These are phyloP conservation scores for Dugesia japonica DNA, from an alignment of 2,888 invertebrate species.

Conservation along the genomic window DNA sequence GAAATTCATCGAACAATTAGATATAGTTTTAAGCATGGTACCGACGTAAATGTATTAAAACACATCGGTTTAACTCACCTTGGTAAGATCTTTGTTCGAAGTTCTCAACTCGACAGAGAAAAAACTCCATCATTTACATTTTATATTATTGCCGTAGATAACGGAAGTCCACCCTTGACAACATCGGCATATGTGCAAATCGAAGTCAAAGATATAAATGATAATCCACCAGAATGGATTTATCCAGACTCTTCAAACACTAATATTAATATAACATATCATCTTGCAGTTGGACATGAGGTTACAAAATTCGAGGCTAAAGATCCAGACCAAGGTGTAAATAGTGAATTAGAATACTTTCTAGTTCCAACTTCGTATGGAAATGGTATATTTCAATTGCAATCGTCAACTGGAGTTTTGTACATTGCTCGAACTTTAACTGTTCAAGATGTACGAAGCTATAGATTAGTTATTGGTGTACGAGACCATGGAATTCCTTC, in stretches of 20 bases:
- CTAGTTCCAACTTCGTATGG: background rate
- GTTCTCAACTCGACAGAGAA: slow-evolving; percentile 28
- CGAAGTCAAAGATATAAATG: slow-evolving; percentile 32
- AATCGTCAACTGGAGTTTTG: slow-evolving; percentile 21
- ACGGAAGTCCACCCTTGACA: slow-evolving; percentile 26
- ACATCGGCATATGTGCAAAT: slow-evolving; percentile 32
- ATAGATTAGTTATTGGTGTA: slow-evolving; percentile 28
- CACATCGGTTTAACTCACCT: slow-evolving; percentile 23
- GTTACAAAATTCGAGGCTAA: slow-evolving; percentile 28
- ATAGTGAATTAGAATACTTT: slow-evolving; percentile 30
- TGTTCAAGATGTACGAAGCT: slow-evolving; percentile 24
- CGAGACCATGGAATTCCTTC: slow-evolving; percentile 26
- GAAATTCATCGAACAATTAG: slow-evolving; percentile 20
- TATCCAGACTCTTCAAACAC: slow-evolving; percentile 28
- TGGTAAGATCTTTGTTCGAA: slow-evolving; percentile 29
- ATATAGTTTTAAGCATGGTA: slow-evolving; percentile 27
- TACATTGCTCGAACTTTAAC: slow-evolving; percentile 27
- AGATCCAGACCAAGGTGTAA: slow-evolving; percentile 33
- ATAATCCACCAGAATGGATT: slow-evolving; percentile 33
- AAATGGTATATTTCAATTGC: slow-evolving; percentile 27
- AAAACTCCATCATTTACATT: slow-evolving; percentile 26
- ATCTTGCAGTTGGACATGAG: slow-evolving; percentile 28
- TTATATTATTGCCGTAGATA: slow-evolving; percentile 26
- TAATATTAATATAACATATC: slow-evolving; percentile 30
- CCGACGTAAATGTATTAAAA: background rate